Conservation (phyloP, 1,140 invertebrate genomes). For the Eufriesea mexicana region DNA sequence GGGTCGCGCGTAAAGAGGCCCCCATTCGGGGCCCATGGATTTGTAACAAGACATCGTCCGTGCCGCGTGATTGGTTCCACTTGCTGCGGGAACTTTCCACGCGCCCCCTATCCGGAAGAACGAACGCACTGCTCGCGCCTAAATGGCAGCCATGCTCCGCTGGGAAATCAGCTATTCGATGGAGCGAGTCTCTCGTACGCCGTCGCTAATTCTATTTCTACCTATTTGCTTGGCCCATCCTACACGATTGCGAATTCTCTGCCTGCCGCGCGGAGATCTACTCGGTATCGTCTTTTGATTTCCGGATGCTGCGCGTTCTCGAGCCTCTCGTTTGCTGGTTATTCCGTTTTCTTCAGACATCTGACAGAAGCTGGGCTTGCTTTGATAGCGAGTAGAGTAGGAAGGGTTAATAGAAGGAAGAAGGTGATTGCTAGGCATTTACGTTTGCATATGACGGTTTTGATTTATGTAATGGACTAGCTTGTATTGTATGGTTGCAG, state of each 20-base stretch:
- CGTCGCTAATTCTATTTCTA: slow-evolving; percentile 72
- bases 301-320: neutral
- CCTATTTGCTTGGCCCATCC: slow-evolving; percentile 40
- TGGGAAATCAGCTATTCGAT: slow-evolving; percentile 74
- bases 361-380: neutral
- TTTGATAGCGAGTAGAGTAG: neutral
- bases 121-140: slow-evolving; percentile 40
- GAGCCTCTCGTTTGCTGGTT: neutral
- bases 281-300: neutral
- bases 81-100: slow-evolving; percentile 17
- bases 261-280: neutral
- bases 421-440: no score
- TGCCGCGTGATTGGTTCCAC: slow-evolving; percentile 19
- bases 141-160: slow-evolving; percentile 68
- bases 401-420: no score
- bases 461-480: no score
- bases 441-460: no score
- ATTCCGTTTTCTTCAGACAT: neutral
- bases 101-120: slow-evolving; percentile 2
- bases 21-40: neutral
- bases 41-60: slow-evolving; percentile 28
- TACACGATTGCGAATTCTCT: neutral
- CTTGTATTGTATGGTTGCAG: no score
- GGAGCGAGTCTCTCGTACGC: slow-evolving; percentile 59
- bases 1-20: slow-evolving; percentile 25